Base-by-base conservation (phyloP, 92 coral and sea anemone genomes). In the Zoanthus sansibaricus region DNA sequence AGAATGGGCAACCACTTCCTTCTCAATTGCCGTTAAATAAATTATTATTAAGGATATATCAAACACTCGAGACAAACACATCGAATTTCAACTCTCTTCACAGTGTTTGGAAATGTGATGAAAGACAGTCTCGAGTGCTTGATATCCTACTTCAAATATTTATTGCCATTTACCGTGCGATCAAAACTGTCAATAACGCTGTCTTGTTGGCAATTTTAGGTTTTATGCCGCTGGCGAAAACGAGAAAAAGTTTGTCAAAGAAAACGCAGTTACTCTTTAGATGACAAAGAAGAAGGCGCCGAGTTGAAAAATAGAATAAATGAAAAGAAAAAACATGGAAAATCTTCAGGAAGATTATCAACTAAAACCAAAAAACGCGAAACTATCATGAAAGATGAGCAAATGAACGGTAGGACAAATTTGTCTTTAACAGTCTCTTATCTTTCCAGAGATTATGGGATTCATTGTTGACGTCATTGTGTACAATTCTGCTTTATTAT, bases 211-310 rank as follows among this genome's bases (percentile, higher is more conserved):
- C 6, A 10, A 37, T 79, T 61, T 45, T 37, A 79, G 84, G 84
- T 79, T 61, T 49, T 79, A 33, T 79, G 84, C 31, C 84, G 54
- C 18, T 79, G 84, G 84, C 73, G 72, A 45, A 62, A 79, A 47
- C 73, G 72, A 9, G 44, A 16, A 56, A 46, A 32, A 25, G n/a
- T 31, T 58, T 9, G 12, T 14, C 69, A 1, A 15, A 2, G 48
- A 46, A 15, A 15, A 25, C 31, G 25, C 31, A 58, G 33, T 18
- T 17, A 16, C 47, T 21, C 51, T 1, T 47, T 14, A 9, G 73
- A 73, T 30, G 54, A 79, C 46, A 13, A 77, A 9, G 15, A 58
- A 4, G 17, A 12, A 58, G 25, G 33, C 30, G 49, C 37, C 15
- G 1, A 55, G 33, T 30, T n/a, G 8, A 9, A 66, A 12, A 9